Evolutionary conservation across 2,888 invertebrate species (phyloP).

Genomic region (Metalampra italica): DNA sequence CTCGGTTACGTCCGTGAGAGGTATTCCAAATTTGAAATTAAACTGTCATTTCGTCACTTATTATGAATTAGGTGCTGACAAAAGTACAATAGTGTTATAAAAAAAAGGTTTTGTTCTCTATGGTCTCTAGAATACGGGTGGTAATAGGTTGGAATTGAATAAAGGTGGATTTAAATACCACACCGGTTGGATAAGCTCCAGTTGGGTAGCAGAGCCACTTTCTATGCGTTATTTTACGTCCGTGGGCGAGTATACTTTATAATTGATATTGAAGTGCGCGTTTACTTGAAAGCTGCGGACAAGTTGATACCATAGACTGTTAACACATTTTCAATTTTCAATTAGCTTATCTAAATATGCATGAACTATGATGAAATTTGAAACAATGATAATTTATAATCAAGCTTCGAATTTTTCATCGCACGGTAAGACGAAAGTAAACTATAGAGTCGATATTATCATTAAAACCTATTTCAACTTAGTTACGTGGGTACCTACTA

Average conservation of each 20-base stretch:
- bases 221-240: background rate
- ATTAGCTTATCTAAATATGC: too few relatives aligned
- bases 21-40: conserved; percentile 14
- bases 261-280: conserved; percentile 1
- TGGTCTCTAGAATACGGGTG: background rate
- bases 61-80: conserved; percentile 5
- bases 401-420: too few relatives aligned
- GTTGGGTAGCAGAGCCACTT: background rate
- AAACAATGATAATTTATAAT: too few relatives aligned
- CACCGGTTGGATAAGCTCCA: background rate
- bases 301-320: background rate
- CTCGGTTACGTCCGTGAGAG: background rate
- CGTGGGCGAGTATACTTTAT: conserved; percentile 1
- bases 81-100: background rate
- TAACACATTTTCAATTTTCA: too few relatives aligned
- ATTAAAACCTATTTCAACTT: too few relatives aligned
- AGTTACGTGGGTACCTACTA: too few relatives aligned
- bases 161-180: background rate
- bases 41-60: conserved; percentile 14
- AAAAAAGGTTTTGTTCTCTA: background rate
- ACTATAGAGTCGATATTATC: too few relatives aligned
- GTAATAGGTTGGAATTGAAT: background rate
- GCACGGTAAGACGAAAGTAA: too few relatives aligned
- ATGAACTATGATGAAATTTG: too few relatives aligned
- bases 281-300: background rate